A percentile compares a stretch with the other conserved stretches of the same genome.
These are phyloP conservation scores for Lycophotia porphyrea DNA, from an alignment of 2,888 invertebrate genomes.

Conservation along the genomic window DNA sequence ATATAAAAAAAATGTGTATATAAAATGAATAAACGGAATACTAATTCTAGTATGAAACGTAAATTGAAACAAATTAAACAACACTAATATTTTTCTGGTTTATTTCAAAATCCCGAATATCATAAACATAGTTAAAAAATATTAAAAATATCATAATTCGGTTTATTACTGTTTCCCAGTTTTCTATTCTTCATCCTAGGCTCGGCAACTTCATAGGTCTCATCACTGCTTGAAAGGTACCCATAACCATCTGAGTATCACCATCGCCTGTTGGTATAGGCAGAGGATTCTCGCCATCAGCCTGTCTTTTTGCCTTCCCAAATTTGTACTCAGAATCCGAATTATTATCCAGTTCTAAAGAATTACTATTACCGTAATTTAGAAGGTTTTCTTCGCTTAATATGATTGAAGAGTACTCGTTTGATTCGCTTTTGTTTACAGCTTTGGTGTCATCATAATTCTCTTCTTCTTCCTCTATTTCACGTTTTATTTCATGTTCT, in stretches of 20 bases:
- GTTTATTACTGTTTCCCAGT: background rate
- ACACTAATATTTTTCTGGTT: background rate
- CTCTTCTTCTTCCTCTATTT: background rate
- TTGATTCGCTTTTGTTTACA: constrained; percentile 3
- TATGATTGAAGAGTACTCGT: constrained; percentile 1
- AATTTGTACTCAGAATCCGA: background rate
- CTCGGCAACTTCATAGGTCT: constrained; percentile 69
- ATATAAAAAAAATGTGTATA: too few species aligned
- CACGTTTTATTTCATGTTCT: background rate
- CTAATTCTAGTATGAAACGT: background rate
- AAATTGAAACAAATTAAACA: constrained; percentile 12
- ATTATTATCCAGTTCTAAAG: constrained; percentile 23
- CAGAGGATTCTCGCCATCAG: constrained; percentile 27
- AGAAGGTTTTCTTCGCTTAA: constrained; percentile 37
- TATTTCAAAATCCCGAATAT: constrained; percentile 15
- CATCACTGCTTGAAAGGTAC: constrained; percentile 77
- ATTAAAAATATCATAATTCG: background rate
- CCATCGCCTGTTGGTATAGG: constrained; percentile 55
- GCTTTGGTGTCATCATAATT: background rate
- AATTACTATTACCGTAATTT: constrained; percentile 35
- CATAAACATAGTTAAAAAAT: background rate
- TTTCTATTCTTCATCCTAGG: constrained; percentile 34
- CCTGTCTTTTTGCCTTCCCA: constrained; percentile 62
- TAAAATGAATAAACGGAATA: too few species aligned
- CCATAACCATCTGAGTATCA: constrained; percentile 72